These are phyloP conservation scores for Lasius platythorax DNA, from an alignment of 2,888 invertebrate genomes.

Conservation along the genomic window DNA sequence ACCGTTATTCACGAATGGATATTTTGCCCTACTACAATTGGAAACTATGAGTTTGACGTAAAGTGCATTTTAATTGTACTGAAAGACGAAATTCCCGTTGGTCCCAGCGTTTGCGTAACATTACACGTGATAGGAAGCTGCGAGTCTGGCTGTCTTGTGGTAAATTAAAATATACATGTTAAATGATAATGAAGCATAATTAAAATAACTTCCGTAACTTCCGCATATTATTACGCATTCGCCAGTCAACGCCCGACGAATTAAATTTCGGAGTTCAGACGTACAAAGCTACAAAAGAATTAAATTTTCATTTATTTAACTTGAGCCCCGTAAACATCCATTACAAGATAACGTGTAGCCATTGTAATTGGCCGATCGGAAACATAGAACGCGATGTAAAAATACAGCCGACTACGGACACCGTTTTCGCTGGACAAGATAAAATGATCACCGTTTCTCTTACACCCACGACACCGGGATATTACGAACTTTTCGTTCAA, in stretches of 20 bases:
- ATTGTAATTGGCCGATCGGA: constrained; percentile 67
- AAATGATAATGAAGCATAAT: not conserved
- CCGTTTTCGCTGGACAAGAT: constrained; percentile 78
- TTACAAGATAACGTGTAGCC: constrained; percentile 78
- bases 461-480: constrained; percentile 78
- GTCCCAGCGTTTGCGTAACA: constrained; percentile 43
- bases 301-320: constrained; percentile 84
- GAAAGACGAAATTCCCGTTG: constrained; percentile 32
- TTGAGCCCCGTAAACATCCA: constrained; percentile 84
- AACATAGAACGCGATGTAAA: constrained; percentile 68
- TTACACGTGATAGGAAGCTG: constrained; percentile 59
- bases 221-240: not conserved
- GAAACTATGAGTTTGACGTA: constrained; percentile 64
- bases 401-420: constrained; percentile 75
- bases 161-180: constrained; percentile 26
- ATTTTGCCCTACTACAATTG: constrained; percentile 52
- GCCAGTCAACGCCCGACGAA: constrained; percentile 83
- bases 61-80: constrained; percentile 55
- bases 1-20: constrained; percentile 59
- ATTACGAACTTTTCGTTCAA: constrained; percentile 79
- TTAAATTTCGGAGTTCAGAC: constrained; percentile 80
- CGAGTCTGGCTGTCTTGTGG: constrained; percentile 59
- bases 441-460: constrained; percentile 79
- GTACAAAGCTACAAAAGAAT: constrained; percentile 76
- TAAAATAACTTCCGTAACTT: constrained; percentile 2